Conservation (phyloP, 2,888 invertebrate genomes). For the Drosophila nigricruria region DNA sequence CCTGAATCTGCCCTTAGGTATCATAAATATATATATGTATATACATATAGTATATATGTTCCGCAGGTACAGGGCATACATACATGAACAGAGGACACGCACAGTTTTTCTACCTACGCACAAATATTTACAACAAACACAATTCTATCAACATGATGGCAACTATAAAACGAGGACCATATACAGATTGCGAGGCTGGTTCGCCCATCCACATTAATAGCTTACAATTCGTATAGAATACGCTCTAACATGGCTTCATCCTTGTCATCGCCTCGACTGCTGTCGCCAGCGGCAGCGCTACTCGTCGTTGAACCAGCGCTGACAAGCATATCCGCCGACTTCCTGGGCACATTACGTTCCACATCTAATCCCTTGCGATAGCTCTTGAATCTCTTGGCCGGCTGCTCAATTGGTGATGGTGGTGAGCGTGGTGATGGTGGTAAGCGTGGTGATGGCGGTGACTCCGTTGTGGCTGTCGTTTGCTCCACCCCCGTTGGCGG, state of each 20-base stretch:
- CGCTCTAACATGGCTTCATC: slow-evolving; percentile 61
- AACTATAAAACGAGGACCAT: slow-evolving; percentile 12
- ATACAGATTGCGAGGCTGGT: slow-evolving; percentile 2
- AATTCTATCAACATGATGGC: slow-evolving; percentile 13
- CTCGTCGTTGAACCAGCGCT: slow-evolving; percentile 38
- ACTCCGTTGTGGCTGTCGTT: not conserved
- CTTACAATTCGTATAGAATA: slow-evolving; percentile 66
- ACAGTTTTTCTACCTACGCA: slow-evolving; percentile 13
- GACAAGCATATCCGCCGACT: slow-evolving; percentile 40
- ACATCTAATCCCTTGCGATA: not conserved
- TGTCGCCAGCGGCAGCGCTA: slow-evolving; percentile 51
- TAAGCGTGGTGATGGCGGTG: not conserved
- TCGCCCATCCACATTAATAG: slow-evolving; percentile 4
- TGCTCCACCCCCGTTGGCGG: not conserved
- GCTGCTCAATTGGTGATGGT: slow-evolving; percentile 17
- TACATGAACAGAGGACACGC: slow-evolving; percentile 3
- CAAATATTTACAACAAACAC: slow-evolving; percentile 14
- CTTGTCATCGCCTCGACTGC: slow-evolving; percentile 37
- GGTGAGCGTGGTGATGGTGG: not conserved
- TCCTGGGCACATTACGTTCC: slow-evolving; percentile 12
- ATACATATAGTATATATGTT: not conserved
- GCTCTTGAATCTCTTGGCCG: slow-evolving; percentile 53
- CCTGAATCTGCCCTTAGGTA: slow-evolving; percentile 6
- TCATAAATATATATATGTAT: slow-evolving; percentile 3
- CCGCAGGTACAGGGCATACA: slow-evolving; percentile 20